Evolutionary conservation across 2,113 vertebrate species (phyloP).

Genomic region (Amblyornis subalaris): DNA sequence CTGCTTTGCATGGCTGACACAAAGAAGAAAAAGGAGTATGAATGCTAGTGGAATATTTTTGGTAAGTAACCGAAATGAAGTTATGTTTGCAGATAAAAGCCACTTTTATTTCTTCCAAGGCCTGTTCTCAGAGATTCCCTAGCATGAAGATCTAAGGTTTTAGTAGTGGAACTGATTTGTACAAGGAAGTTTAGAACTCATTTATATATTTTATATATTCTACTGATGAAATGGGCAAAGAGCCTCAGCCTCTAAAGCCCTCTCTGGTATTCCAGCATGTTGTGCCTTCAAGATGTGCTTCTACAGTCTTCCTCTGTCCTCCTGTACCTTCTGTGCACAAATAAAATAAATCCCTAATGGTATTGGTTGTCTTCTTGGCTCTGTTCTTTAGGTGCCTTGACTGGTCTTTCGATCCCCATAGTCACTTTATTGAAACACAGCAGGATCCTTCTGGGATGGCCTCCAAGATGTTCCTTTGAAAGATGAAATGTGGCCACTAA

Average conservation of each 20-base stretch:
- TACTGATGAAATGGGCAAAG: not conserved
- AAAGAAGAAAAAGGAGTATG: not conserved
- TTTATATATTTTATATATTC: not conserved
- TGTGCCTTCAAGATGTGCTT: not conserved
- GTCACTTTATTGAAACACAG: slow-evolving; percentile 54
- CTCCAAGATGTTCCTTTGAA: slow-evolving; percentile 58
- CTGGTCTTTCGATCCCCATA: not conserved
- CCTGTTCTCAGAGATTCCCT: not conserved
- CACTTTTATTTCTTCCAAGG: not conserved
- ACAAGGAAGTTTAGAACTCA: not conserved
- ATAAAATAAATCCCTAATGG: slow-evolving; percentile 5
- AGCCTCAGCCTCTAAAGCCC: not conserved
- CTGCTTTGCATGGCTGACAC: not conserved
- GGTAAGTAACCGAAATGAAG: not conserved
- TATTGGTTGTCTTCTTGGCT: not conserved
- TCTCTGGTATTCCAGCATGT: not conserved
- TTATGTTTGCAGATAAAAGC: not conserved
- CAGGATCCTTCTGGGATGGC: slow-evolving; percentile 53
- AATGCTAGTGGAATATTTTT: not conserved
- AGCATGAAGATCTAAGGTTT: not conserved
- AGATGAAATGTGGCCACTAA: slow-evolving; percentile 47
- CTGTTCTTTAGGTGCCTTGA: slow-evolving; percentile 4
- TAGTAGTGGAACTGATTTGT: not conserved
- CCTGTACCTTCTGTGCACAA: not conserved
- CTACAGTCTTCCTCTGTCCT: not conserved